Conservation (phyloP, 2,888 invertebrate species). For the Agrenia bidenticulata region DNA sequence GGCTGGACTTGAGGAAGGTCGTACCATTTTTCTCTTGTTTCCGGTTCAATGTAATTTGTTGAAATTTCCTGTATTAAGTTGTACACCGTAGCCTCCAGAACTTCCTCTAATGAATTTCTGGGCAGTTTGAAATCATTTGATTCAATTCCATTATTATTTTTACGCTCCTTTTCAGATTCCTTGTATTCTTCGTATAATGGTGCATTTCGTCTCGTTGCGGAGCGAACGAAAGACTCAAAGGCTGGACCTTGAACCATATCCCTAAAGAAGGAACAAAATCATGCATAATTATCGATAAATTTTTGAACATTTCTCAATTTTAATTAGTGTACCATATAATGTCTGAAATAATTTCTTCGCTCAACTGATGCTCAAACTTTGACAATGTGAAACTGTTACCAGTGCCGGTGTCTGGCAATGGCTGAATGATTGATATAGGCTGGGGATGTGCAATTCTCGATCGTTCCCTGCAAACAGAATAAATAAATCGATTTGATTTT, state of each 20-base stretch:
- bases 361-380: background rate
- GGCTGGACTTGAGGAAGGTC: constrained; percentile 31
- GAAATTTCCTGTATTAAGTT: constrained; percentile 47
- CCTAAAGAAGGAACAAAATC: too few relatives aligned
- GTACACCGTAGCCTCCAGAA: constrained; percentile 39
- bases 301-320: too few relatives aligned
- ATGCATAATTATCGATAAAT: too few relatives aligned
- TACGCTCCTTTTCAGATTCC: background rate
- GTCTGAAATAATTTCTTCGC: constrained; percentile 12
- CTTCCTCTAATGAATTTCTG: constrained; percentile 26
- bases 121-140: background rate
- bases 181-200: constrained; percentile 39
- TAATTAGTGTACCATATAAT: background rate
- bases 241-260: constrained; percentile 32
- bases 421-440: background rate
- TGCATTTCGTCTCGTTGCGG: constrained; percentile 31
- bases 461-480: constrained; percentile 24
- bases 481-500: background rate
- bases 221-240: constrained; percentile 22
- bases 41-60: constrained; percentile 27
- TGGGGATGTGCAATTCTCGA: constrained; percentile 32
- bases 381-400: background rate
- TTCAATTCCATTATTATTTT: background rate
- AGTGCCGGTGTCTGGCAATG: background rate
- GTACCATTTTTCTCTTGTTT: constrained; percentile 26